A percentile compares a stretch with the other conserved stretches of the same genome.
Conservation (phyloP, 2,888 invertebrate species). For the Penaeus monodon region DNA sequence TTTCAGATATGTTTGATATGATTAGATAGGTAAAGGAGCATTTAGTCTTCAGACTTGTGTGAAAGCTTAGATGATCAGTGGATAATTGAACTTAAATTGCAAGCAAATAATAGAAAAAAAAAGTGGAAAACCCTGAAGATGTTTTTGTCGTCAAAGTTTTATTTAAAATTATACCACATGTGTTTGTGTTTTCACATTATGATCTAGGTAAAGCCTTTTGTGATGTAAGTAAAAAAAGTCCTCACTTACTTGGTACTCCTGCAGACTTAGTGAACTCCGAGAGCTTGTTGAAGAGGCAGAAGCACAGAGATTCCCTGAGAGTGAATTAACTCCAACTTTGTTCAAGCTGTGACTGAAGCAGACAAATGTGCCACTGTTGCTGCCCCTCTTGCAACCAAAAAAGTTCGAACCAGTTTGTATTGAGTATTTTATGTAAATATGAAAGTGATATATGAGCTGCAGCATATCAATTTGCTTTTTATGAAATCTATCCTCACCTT, state of each 20-base stretch:
- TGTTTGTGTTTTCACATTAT: too few species aligned
- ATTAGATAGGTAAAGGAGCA: too few species aligned
- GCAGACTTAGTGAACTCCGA: conserved; percentile 78
- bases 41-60: too few species aligned
- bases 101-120: too few species aligned
- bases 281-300: conserved; percentile 81
- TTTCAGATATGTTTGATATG: too few species aligned
- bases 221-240: too few species aligned
- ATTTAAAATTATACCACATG: too few species aligned
- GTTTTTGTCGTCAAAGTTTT: too few species aligned
- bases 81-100: too few species aligned
- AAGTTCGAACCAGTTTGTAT: conserved; percentile 80
- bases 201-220: too few species aligned
- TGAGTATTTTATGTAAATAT: not conserved
- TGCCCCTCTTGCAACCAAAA: conserved; percentile 82
- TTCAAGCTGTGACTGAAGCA: conserved; percentile 84
- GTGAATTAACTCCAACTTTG: conserved; percentile 75
- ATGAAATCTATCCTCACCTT: not conserved
- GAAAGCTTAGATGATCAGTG: too few species aligned
- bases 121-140: too few species aligned
- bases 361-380: conserved; percentile 93
- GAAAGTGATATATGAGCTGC: not conserved
- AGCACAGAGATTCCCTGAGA: conserved; percentile 81
- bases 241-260: conserved; percentile 18
- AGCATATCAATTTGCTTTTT: not conserved